Conservation (phyloP, 1,140 invertebrate genomes). For the Melipona quadrifasciata region DNA sequence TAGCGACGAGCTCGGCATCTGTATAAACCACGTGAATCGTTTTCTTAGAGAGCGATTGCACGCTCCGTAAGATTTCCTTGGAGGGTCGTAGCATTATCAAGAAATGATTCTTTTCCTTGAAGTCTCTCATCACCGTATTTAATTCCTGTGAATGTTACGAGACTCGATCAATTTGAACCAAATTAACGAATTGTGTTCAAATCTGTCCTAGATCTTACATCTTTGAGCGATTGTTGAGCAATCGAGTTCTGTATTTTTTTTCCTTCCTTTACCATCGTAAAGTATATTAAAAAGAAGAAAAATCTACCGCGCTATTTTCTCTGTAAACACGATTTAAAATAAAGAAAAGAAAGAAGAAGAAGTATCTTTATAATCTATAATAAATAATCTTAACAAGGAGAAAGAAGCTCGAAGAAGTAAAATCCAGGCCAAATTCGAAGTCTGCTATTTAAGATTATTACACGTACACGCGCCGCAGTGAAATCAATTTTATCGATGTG, state of each 20-base stretch:
- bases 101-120: slow-evolving; percentile 58
- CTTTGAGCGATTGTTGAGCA: not conserved
- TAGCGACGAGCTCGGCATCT: slow-evolving; percentile 59
- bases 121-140: slow-evolving; percentile 64
- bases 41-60: slow-evolving; percentile 63
- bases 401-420: not conserved
- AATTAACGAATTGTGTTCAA: slow-evolving; percentile 26
- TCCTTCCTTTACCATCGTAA: not conserved
- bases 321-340: not conserved
- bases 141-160: slow-evolving; percentile 64
- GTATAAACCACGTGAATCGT: slow-evolving; percentile 54
- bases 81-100: slow-evolving; percentile 67
- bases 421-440: slow-evolving; percentile 15
- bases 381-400: not conserved
- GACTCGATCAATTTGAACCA: not conserved
- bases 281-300: too few species aligned
- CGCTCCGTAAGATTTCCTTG: slow-evolving; percentile 54
- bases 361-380: not conserved
- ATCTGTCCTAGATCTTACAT: slow-evolving; percentile 27
- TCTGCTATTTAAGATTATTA: not conserved
- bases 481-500: slow-evolving; percentile 81
- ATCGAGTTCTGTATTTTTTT: not conserved
- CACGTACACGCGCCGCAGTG: slow-evolving; percentile 79
- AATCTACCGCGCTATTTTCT: not conserved
- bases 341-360: not conserved